Percentiles rank a stretch among this genome's conserved stretches.
These are phyloP conservation scores for Theocolax elegans DNA, from an alignment of 1,140 invertebrate species.

Conservation along the genomic window DNA sequence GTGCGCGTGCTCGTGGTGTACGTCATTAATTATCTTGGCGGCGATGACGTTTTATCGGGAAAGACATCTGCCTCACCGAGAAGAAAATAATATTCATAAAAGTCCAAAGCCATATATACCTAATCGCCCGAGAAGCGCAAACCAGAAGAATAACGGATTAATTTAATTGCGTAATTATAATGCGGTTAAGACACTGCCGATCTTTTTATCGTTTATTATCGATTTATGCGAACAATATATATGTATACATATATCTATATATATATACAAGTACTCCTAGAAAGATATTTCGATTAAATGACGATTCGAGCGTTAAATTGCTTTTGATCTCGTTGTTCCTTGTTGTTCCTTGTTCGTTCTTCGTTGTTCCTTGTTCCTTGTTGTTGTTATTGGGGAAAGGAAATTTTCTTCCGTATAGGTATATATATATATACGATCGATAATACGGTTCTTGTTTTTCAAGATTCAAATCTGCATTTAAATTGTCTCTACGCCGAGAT, in stretches of 20 bases:
- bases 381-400: neutral
- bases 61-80: slow-evolving; percentile 62
- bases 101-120: slow-evolving; percentile 42
- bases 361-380: no score
- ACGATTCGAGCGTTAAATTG: slow-evolving; percentile 18
- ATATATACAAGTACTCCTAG: no score
- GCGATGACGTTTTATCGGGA: slow-evolving; percentile 62
- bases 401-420: no score
- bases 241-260: no score
- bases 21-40: slow-evolving; percentile 65
- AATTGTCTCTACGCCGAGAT: neutral
- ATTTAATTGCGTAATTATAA: slow-evolving; percentile 19
- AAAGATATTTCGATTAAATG: neutral
- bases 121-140: slow-evolving; percentile 7
- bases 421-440: no score
- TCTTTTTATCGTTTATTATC: no score
- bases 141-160: neutral
- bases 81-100: slow-evolving; percentile 69
- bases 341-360: no score
- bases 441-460: neutral
- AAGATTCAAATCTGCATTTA: slow-evolving; percentile 12
- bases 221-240: no score
- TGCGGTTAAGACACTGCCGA: no score
- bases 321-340: no score
- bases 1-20: neutral